Conservation (phyloP, 2,888 invertebrate genomes). For the Artemia sp. region DNA sequence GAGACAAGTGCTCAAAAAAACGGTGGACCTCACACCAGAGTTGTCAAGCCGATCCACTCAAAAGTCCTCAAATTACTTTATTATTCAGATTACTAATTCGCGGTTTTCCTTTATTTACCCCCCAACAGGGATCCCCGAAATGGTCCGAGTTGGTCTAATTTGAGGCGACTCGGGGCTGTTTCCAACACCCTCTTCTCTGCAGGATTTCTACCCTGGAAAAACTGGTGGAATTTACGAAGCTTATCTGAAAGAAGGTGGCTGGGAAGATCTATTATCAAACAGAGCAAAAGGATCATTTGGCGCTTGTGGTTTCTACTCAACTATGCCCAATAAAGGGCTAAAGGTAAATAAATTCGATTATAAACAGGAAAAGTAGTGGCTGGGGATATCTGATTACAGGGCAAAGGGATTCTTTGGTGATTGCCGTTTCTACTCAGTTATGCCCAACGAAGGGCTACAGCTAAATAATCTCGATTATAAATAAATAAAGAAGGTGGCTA, state of each 20-base stretch:
- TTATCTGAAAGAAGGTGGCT: conserved; percentile 16
- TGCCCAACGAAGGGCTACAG: neutral
- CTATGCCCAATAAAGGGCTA: conserved; percentile 8
- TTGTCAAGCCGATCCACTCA: conserved; percentile 1
- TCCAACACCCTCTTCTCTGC: conserved; percentile 8
- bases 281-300: conserved; percentile 9
- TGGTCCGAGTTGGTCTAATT: neutral
- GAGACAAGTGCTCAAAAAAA: conserved; percentile 14
- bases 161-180: conserved; percentile 4
- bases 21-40: conserved; percentile 1
- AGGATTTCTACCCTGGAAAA: conserved; percentile 20
- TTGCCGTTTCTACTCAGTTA: neutral
- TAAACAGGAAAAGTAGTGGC: neutral
- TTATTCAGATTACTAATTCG: neutral
- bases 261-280: neutral
- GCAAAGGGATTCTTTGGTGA: neutral
- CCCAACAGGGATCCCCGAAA: conserved; percentile 5
- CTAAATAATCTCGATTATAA: neutral
- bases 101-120: conserved; percentile 5
- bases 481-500: too few relatives aligned
- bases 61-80: neutral
- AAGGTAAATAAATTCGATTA: neutral
- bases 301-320: conserved; percentile 6
- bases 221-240: conserved; percentile 19
- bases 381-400: neutral